These are phyloP conservation scores for Planococcus citri DNA, from an alignment of 1,140 invertebrate species.

Conservation along the genomic window DNA sequence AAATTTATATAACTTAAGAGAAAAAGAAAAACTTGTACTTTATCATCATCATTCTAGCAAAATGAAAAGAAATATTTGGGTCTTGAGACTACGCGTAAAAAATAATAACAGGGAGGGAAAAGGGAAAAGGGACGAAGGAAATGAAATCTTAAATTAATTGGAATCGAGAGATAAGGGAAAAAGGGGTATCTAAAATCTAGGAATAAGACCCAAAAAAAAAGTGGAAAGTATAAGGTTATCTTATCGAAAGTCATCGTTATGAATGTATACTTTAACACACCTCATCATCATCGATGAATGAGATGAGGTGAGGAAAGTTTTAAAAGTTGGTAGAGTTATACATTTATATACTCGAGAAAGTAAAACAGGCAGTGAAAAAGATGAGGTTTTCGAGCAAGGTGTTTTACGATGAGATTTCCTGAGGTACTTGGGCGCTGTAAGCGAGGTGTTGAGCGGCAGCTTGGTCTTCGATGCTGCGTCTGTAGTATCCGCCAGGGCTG, in stretches of 20 bases:
- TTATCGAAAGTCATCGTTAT: background rate
- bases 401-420: background rate
- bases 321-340: too few relatives aligned
- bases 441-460: slow-evolving; percentile 44
- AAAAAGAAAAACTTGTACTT: background rate
- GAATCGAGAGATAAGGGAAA: too few relatives aligned
- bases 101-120: too few relatives aligned
- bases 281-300: too few relatives aligned
- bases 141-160: too few relatives aligned
- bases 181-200: background rate
- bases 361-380: background rate
- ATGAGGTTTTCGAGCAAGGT: too few relatives aligned
- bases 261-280: too few relatives aligned
- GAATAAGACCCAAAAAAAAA: background rate
- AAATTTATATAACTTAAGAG: background rate
- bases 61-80: background rate
- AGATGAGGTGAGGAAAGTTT: too few relatives aligned
- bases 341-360: too few relatives aligned
- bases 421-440: slow-evolving; percentile 41
- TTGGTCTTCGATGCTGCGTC: slow-evolving; percentile 37
- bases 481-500: slow-evolving; percentile 32
- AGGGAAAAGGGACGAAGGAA: too few relatives aligned
- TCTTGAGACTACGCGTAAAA: too few relatives aligned
- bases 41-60: too few relatives aligned
- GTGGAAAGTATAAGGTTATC: background rate